phyloP scores from a whole-genome alignment of 2,797 vertebrate genomes.

The Typhlichthys eigenmanni region DNA sequence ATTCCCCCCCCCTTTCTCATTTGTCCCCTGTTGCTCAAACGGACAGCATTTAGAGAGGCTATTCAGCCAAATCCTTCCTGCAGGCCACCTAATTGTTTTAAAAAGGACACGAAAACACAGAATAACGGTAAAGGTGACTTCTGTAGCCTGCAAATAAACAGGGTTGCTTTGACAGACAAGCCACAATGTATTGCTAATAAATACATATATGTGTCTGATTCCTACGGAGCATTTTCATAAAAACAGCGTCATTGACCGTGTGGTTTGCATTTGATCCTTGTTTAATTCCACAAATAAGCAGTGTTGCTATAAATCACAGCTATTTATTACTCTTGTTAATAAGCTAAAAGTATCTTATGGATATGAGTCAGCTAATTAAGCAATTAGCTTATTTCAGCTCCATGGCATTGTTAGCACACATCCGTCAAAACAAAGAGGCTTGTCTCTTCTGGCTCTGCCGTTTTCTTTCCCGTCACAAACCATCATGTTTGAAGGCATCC shows the following conservation, averaged over 20 bases:
- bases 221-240: conserved; percentile 45
- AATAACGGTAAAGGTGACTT: conserved; percentile 25
- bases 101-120: conserved; percentile 31
- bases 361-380: conserved; percentile 87
- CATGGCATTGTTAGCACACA: conserved; percentile 75
- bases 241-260: conserved; percentile 53
- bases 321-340: conserved; percentile 81
- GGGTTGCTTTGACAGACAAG: conserved; percentile 26
- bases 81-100: conserved; percentile 76
- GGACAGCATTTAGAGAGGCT: conserved; percentile 61
- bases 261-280: conserved; percentile 74
- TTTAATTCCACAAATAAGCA: conserved; percentile 80
- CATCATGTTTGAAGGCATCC: conserved; percentile 74
- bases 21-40: conserved; percentile 69
- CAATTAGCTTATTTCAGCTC: conserved; percentile 83
- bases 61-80: conserved; percentile 50
- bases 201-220: conserved; percentile 21
- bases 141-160: conserved; percentile 35
- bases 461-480: conserved; percentile 69
- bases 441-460: conserved; percentile 46
- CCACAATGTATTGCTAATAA: conserved; percentile 17
- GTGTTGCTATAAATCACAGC: conserved; percentile 66
- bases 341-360: conserved; percentile 81
- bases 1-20: conserved; percentile 59
- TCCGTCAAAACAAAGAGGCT: conserved; percentile 68